Base-by-base conservation (phyloP, 2,888 invertebrate species). In the Drosophila mercatorum region DNA sequence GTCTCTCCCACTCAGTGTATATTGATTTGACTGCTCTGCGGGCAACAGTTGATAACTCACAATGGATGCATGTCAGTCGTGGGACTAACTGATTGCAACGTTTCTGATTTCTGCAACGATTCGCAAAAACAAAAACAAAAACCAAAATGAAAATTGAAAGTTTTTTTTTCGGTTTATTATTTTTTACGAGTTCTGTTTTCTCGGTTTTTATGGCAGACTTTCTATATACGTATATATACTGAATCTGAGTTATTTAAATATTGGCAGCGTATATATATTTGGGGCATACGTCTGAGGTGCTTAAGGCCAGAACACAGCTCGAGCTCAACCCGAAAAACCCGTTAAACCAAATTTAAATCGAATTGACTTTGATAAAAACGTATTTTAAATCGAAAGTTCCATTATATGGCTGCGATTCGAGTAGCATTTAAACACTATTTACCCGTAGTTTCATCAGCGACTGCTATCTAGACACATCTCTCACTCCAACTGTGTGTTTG, bases 31-130 rank as follows among this genome's bases (percentile, higher is more conserved):
- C 64, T 68, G 68, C 38, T 66, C 60, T 56, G 68, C 52, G 57
- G 43, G 56, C 59, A 69, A 44, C 60, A 68, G 40, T 55, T 69
- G 68, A 68, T 53, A 47, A 75, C 75, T 77, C 79, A 77, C 83
- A 83, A 77, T 77, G 84, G 83, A 83, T 85, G 88, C 88, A 85
- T 85, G 81, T 77, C 88, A 83, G 83, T 79, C 73, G 60, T 66
- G 86, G 86, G 86, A 81, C 73, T 68, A 71, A 69, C 76, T 78
- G 84, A 80, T 82, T 88, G 85, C 78, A 69, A 74, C 78, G 80
- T 68, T 88, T 85, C 62, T 82, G 85, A 87, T 87, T 87, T 83
- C 64, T 65, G 79, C 74, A 62, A 72, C 81, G 79, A 79, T 78
- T 77, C 72, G 68, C 71, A 67, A 71, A 66, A 60, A 63, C 65